phyloP scores from a whole-genome alignment of 2,888 invertebrate species.

The Crocallis elinguaria region DNA sequence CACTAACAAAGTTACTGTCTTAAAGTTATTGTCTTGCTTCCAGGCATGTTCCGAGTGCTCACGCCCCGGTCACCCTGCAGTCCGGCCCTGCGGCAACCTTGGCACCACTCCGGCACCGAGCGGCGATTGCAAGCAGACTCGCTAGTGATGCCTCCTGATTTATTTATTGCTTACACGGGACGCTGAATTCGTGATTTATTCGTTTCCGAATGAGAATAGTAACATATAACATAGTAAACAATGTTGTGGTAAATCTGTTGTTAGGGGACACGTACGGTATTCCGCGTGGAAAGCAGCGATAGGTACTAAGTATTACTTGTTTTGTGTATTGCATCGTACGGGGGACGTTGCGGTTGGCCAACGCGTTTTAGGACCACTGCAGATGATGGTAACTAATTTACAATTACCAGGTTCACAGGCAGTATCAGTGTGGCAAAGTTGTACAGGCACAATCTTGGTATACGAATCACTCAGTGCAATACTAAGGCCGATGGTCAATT shows the following conservation, averaged over 20 bases:
- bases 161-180: constrained; percentile 31
- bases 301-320: not conserved
- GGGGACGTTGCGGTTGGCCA: not conserved
- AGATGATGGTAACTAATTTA: too few relatives aligned
- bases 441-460: too few relatives aligned
- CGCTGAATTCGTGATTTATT: constrained; percentile 30
- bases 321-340: not conserved
- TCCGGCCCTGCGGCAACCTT: constrained; percentile 7
- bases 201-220: constrained; percentile 16
- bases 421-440: too few relatives aligned
- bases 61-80: not conserved
- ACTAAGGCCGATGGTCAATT: too few relatives aligned
- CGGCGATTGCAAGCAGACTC: constrained; percentile 18
- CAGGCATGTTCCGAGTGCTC: not conserved
- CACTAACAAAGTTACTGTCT: too few relatives aligned
- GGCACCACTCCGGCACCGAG: constrained; percentile 5
- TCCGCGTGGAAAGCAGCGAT: constrained; percentile 1
- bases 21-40: too few relatives aligned
- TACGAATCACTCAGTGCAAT: too few relatives aligned
- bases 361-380: too few relatives aligned
- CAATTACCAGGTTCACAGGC: too few relatives aligned
- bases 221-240: constrained; percentile 18
- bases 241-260: constrained; percentile 10
- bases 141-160: constrained; percentile 27
- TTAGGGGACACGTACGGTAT: constrained; percentile 6